Evolutionary conservation across 1,140 invertebrate genomes (phyloP).

Genomic region (Asobara japonica): DNA sequence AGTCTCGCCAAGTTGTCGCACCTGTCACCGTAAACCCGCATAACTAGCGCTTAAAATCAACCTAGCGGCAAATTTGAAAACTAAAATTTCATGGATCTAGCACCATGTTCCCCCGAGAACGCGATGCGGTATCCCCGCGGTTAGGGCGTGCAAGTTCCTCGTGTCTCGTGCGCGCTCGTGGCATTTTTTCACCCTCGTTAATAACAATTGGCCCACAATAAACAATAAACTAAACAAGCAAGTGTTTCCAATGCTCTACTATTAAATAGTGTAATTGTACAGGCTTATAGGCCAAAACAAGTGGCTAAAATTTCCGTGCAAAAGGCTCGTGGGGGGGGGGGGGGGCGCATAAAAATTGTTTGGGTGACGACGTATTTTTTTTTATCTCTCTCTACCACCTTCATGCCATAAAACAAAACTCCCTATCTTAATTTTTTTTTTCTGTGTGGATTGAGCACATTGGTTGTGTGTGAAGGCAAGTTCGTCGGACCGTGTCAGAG

Average conservation of each 20-base stretch:
- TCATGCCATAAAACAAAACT: not conserved
- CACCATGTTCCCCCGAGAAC: conserved; percentile 59
- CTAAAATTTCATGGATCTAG: conserved; percentile 51
- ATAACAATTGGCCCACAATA: not conserved
- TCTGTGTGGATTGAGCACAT: conserved; percentile 31
- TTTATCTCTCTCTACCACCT: not conserved
- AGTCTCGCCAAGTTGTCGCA: conserved; percentile 19
- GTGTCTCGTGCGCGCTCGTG: conserved; percentile 49
- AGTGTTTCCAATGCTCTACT: not conserved
- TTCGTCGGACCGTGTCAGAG: conserved; percentile 46
- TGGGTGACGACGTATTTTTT: conserved; percentile 11
- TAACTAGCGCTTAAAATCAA: conserved; percentile 37
- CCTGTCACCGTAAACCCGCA: conserved; percentile 5
- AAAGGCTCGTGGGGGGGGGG: no score
- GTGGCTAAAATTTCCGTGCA: not conserved
- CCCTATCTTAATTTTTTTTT: not conserved
- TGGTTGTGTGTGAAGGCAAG: conserved; percentile 34
- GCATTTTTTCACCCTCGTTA: conserved; percentile 31
- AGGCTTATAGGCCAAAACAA: no score
- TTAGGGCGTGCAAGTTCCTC: conserved; percentile 56
- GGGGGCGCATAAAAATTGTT: not conserved
- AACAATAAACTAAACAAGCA: not conserved
- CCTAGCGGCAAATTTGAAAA: conserved; percentile 41
- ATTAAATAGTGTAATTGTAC: no score
- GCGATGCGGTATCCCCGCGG: conserved; percentile 59